Conservation (phyloP, 2,797 vertebrate genomes). For the Melanotaenia parkinsoni region DNA sequence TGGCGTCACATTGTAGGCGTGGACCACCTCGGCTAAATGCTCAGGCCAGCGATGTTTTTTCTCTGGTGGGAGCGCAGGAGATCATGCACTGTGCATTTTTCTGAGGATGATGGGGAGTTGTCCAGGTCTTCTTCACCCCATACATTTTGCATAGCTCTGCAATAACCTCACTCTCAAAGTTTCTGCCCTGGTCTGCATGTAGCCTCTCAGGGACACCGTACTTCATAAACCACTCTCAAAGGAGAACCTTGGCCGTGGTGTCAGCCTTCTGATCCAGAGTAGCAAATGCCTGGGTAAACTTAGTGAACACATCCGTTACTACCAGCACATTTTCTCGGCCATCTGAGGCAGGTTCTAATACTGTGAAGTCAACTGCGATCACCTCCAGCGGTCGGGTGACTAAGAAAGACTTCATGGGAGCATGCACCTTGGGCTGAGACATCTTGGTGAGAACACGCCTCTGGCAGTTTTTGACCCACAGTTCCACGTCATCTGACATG, state of each 20-base stretch:
- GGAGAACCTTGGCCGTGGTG: neutral
- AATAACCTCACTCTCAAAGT: neutral
- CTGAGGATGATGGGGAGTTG: neutral
- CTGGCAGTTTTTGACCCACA: neutral
- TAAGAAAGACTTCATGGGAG: neutral
- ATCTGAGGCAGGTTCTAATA: neutral
- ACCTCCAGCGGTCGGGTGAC: neutral
- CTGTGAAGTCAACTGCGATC: neutral
- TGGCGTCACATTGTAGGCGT: neutral
- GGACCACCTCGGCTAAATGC: too few relatives aligned
- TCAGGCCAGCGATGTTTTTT: neutral
- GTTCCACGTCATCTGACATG: neutral
- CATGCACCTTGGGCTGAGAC: neutral
- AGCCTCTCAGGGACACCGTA: neutral
- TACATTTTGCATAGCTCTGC: conserved; percentile 2
- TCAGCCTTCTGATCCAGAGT: neutral
- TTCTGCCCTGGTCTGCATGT: neutral
- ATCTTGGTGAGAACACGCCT: neutral
- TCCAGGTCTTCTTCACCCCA: neutral
- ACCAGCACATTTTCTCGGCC: neutral
- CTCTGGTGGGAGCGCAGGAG: too few relatives aligned
- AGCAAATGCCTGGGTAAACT: neutral
- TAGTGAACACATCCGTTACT: neutral
- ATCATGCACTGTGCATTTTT: too few relatives aligned
- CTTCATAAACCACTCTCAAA: neutral